Conservation (phyloP, 2,113 vertebrate genomes). For the Neogobius melanostomus region DNA sequence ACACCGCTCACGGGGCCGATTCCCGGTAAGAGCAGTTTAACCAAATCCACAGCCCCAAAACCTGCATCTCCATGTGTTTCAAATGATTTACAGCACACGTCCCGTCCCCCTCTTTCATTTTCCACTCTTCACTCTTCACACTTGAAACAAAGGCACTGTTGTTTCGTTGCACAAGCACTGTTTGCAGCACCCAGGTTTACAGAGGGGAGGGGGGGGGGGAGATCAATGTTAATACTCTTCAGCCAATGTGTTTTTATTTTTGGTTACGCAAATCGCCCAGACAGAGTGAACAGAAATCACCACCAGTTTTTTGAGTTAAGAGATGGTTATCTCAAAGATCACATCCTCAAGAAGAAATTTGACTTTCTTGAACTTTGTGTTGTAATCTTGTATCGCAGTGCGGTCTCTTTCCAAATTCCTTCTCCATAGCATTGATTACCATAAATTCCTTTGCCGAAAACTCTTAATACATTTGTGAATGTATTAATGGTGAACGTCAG, state of each 20-base stretch:
- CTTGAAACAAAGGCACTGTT: conserved; percentile 70
- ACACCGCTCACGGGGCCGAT: conserved; percentile 27
- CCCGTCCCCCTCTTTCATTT: conserved; percentile 41
- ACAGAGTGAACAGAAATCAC: conserved; percentile 3
- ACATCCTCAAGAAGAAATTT: conserved; percentile 18
- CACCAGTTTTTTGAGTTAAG: conserved; percentile 31
- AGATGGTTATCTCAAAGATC: conserved; percentile 43
- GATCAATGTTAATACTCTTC: conserved; percentile 45
- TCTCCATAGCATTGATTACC: conserved; percentile 35
- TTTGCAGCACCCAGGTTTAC: conserved; percentile 49
- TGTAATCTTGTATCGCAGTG: conserved; percentile 24
- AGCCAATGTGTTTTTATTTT: conserved; percentile 26
- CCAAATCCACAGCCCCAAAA: conserved; percentile 55
- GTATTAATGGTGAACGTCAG: conserved; percentile 39
- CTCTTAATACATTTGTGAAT: conserved; percentile 51
- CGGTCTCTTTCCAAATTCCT: conserved; percentile 24
- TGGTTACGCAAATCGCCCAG: conserved; percentile 16
- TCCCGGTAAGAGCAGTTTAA: conserved; percentile 37
- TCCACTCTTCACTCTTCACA: conserved; percentile 33
- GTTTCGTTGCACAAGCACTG: conserved; percentile 47
- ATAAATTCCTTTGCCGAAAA: conserved; percentile 59
- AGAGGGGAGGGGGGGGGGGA: conserved; percentile 17
- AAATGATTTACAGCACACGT: conserved; percentile 67
- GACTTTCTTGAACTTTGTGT: conserved; percentile 16
- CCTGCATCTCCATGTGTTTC: conserved; percentile 61